A percentile compares a stretch with the other conserved stretches of the same genome.
These are phyloP conservation scores for Maniola jurtina DNA, from an alignment of 1,140 invertebrate species.

Conservation along the genomic window DNA sequence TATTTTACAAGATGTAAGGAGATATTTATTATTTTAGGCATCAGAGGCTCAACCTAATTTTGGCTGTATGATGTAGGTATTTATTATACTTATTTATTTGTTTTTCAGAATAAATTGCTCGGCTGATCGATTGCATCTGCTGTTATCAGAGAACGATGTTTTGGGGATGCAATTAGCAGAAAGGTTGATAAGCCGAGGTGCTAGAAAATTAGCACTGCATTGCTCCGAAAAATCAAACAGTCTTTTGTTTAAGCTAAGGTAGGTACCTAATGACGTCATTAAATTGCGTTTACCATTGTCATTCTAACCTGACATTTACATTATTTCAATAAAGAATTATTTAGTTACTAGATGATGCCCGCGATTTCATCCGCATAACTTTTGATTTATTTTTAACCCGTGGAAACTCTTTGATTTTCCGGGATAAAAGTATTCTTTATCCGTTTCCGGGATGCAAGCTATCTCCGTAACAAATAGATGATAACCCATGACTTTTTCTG, in stretches of 20 bases:
- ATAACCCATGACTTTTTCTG: too few relatives aligned
- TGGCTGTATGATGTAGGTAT: too few relatives aligned
- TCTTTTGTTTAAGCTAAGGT: constrained; percentile 24
- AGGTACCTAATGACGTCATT: not conserved
- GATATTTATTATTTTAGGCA: too few relatives aligned
- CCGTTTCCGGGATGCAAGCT: too few relatives aligned
- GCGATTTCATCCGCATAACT: not conserved
- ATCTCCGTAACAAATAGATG: too few relatives aligned
- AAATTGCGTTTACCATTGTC: not conserved
- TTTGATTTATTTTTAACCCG: not conserved
- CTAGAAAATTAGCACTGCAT: constrained; percentile 35
- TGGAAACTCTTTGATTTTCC: too few relatives aligned
- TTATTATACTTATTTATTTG: not conserved
- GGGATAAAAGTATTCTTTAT: too few relatives aligned
- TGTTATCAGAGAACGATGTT: constrained; percentile 35
- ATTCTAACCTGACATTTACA: not conserved
- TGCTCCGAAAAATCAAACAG: constrained; percentile 17
- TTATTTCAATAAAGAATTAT: not conserved
- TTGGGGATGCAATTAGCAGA: constrained; percentile 36
- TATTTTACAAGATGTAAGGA: too few relatives aligned
- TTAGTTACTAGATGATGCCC: not conserved
- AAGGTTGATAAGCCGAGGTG: constrained; percentile 33
- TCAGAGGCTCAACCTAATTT: too few relatives aligned
- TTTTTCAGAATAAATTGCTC: constrained; percentile 40
- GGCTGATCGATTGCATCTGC: constrained; percentile 26